Conservation (phyloP, 2,797 vertebrate genomes). For the Coreius guichenoti region DNA sequence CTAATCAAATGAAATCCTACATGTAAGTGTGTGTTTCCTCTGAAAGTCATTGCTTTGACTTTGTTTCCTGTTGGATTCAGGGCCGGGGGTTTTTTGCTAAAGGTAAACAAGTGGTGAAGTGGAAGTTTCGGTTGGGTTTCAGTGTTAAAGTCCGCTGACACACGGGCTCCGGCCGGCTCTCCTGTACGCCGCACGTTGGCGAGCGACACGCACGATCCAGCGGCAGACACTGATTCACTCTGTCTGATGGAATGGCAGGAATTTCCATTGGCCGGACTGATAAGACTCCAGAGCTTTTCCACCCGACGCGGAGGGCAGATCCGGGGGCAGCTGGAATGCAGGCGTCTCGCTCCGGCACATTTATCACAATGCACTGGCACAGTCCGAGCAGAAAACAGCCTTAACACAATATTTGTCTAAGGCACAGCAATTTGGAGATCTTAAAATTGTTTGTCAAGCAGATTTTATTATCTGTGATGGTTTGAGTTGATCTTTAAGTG, state of each 20-base stretch:
- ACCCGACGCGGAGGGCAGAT: conserved; percentile 7
- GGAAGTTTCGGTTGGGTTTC: not conserved
- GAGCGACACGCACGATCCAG: conserved; percentile 59
- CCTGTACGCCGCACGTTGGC: conserved; percentile 56
- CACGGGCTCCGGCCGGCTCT: not conserved
- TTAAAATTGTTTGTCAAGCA: not conserved
- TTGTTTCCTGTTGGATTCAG: not conserved
- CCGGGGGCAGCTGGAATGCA: conserved; percentile 53
- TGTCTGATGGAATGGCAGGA: conserved; percentile 72
- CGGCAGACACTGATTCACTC: conserved; percentile 60
- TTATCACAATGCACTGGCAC: conserved; percentile 14
- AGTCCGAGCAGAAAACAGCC: not conserved
- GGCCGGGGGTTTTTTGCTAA: not conserved
- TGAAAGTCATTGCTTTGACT: not conserved
- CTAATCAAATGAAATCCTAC: not conserved
- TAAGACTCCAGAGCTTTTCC: conserved; percentile 50
- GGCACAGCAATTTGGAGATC: not conserved
- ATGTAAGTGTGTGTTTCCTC: not conserved
- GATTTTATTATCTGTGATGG: not conserved
- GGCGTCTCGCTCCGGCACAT: conserved; percentile 32
- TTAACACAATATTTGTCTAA: conserved; percentile 38
- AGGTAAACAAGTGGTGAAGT: not conserved
- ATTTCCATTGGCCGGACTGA: conserved; percentile 67
- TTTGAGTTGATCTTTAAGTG: not conserved
- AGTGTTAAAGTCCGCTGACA: not conserved